phyloP scores from a whole-genome alignment of 2,888 invertebrate species.

The Smittia aterrima region DNA sequence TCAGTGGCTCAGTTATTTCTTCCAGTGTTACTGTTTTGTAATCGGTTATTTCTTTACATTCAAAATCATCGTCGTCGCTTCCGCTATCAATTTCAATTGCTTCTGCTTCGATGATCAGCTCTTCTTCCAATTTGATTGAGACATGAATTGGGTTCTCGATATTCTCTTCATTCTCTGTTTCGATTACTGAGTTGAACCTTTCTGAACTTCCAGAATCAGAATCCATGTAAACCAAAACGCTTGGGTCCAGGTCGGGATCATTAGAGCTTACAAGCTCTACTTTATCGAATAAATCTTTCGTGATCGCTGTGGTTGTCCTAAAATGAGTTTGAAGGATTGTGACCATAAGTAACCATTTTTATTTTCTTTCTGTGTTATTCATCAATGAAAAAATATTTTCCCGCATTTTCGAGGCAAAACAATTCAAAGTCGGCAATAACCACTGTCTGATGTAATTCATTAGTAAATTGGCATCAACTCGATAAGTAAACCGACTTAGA shows the following conservation, averaged over 20 bases:
- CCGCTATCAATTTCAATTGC: no score
- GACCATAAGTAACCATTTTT: background rate
- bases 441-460: no score
- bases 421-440: background rate
- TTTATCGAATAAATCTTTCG: background rate
- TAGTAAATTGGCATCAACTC: no score
- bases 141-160: background rate
- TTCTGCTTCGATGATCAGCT: background rate
- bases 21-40: no score
- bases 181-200: background rate
- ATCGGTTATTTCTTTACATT: background rate
- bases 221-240: background rate
- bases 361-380: background rate
- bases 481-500: no score
- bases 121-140: background rate
- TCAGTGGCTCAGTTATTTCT: background rate
- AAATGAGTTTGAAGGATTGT: background rate
- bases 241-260: background rate
- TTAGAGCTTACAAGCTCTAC: background rate
- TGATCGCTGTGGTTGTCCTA: background rate
- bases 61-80: background rate
- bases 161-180: background rate
- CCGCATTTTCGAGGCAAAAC: slow-evolving; percentile 4
- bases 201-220: background rate
- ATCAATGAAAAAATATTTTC: background rate